phyloP scores from a whole-genome alignment of 2,797 vertebrate species.

The Zalophus californianus region DNA sequence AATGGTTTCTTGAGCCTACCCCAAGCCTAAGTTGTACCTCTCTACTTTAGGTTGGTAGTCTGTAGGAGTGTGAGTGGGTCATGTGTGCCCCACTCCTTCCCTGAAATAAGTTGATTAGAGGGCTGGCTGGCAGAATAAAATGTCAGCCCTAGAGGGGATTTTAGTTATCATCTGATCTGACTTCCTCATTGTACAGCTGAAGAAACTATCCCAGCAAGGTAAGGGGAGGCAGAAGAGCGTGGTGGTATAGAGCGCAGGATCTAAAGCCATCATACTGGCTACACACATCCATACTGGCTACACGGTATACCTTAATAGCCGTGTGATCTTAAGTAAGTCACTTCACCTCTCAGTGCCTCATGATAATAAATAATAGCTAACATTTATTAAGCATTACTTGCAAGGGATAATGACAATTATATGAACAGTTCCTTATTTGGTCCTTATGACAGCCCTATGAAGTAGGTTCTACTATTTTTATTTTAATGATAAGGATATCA shows the following conservation, averaged over 20 bases:
- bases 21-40: neutral
- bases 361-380: constrained; percentile 4
- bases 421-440: constrained; percentile 33
- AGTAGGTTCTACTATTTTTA: neutral
- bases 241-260: neutral
- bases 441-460: neutral
- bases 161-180: neutral
- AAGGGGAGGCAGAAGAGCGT: neutral
- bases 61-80: neutral
- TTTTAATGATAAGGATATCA: constrained; percentile 20
- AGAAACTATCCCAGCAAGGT: neutral
- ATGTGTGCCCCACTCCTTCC: neutral
- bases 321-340: neutral
- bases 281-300: neutral
- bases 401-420: neutral
- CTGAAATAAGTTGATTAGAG: constrained; percentile 43
- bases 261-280: neutral
- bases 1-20: neutral
- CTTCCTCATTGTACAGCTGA: neutral
- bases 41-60: neutral
- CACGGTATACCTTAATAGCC: neutral
- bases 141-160: neutral
- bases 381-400: neutral
- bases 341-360: neutral
- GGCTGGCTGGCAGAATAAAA: constrained; percentile 11